Conservation (phyloP, 2,797 vertebrate genomes). For the Mormyrus hasselquistii region DNA sequence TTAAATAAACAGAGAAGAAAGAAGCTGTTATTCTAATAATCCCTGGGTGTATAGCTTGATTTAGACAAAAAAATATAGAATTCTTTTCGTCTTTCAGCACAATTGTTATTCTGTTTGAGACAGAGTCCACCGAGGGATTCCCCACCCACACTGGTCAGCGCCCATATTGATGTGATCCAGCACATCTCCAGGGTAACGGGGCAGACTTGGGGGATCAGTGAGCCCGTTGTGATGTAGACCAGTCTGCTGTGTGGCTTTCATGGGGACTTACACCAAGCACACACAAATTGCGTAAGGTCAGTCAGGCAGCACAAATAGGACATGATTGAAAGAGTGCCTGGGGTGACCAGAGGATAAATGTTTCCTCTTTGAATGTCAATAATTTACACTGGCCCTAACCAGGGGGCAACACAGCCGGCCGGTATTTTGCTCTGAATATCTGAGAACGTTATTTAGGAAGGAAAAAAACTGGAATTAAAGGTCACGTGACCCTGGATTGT, state of each 20-base stretch:
- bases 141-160: slow-evolving; percentile 31
- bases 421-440: slow-evolving; percentile 24
- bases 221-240: slow-evolving; percentile 21
- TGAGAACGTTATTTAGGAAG: background rate
- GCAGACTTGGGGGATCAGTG: slow-evolving; percentile 9
- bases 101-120: slow-evolving; percentile 42
- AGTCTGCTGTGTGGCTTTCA: slow-evolving; percentile 51
- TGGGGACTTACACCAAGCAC: slow-evolving; percentile 48
- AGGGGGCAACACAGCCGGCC: background rate
- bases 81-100: slow-evolving; percentile 38
- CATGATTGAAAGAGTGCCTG: slow-evolving; percentile 52
- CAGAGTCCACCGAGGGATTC: slow-evolving; percentile 14
- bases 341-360: slow-evolving; percentile 46
- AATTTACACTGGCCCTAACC: slow-evolving; percentile 58
- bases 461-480: slow-evolving; percentile 10
- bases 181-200: slow-evolving; percentile 26
- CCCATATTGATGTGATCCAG: slow-evolving; percentile 43
- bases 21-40: background rate
- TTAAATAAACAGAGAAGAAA: slow-evolving; percentile 8
- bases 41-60: slow-evolving; percentile 43
- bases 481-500: background rate
- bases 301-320: slow-evolving; percentile 62
- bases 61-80: slow-evolving; percentile 43
- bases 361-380: slow-evolving; percentile 62
- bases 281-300: slow-evolving; percentile 52